phyloP scores from a whole-genome alignment of 53 echinoderm and acorn worm genomes.

The Henricia sp. region DNA sequence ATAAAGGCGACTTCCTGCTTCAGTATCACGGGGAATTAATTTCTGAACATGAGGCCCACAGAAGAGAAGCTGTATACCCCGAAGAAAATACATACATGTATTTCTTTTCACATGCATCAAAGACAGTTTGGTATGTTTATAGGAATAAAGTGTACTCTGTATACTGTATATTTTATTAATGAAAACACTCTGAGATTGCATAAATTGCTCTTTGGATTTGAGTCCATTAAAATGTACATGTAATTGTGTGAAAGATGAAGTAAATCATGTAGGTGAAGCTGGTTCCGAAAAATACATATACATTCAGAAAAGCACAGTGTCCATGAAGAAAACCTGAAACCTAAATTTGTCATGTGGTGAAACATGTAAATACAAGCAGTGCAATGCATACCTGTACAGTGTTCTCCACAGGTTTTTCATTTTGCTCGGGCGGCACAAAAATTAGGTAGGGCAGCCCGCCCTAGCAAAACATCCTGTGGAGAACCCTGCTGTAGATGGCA shows the following conservation, averaged over 20 bases:
- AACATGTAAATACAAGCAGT: too few relatives aligned
- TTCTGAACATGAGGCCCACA: background rate
- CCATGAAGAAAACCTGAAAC: too few relatives aligned
- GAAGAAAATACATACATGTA: background rate
- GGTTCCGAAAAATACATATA: too few relatives aligned
- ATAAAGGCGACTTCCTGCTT: background rate
- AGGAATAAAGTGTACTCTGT: background rate
- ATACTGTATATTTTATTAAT: background rate
- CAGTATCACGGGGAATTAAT: background rate
- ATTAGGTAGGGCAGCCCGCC: too few relatives aligned
- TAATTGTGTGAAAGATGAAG: background rate
- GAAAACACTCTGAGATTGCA: background rate
- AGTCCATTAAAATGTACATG: background rate
- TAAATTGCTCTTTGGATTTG: background rate
- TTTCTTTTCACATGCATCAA: background rate
- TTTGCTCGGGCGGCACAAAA: too few relatives aligned
- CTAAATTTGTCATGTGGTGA: too few relatives aligned
- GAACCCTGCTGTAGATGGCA: too few relatives aligned
- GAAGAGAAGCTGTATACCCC: background rate
- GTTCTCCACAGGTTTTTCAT: too few relatives aligned
- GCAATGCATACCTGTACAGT: too few relatives aligned
- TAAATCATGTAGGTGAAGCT: too few relatives aligned
- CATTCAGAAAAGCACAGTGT: too few relatives aligned
- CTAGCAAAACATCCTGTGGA: too few relatives aligned
- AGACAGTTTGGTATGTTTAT: background rate